Evolutionary conservation across 2,113 vertebrate genomes (phyloP).

Genomic region (Apaloderma vittatum): DNA sequence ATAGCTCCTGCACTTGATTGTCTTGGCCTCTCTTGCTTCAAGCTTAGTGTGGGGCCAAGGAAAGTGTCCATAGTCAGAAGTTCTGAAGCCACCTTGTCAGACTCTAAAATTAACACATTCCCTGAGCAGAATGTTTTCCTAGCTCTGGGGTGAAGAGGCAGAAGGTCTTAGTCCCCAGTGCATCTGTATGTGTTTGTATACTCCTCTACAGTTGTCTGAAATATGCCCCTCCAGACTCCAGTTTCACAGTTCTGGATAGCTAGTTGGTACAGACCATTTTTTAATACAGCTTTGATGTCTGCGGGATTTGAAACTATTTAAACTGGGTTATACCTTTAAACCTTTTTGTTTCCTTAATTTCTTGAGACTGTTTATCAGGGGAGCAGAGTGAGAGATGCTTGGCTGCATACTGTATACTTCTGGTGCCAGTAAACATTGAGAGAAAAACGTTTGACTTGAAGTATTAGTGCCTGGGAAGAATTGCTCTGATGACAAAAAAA

Average conservation of each 20-base stretch:
- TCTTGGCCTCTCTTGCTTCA: neutral
- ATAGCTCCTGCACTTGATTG: neutral
- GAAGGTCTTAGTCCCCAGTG: neutral
- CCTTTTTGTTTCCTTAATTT: neutral
- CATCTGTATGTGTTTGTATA: neutral
- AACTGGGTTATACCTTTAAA: neutral
- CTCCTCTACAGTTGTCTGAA: neutral
- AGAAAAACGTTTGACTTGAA: neutral
- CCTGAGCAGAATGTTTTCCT: neutral
- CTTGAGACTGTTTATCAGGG: neutral
- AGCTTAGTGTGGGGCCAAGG: neutral
- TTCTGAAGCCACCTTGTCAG: neutral
- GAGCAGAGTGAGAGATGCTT: neutral
- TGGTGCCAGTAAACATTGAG: neutral
- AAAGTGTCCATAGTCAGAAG: neutral
- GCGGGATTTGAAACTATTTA: neutral
- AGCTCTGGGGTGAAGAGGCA: neutral
- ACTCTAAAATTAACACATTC: neutral
- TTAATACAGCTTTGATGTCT: neutral
- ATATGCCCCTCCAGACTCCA: too few species aligned
- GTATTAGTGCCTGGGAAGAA: neutral
- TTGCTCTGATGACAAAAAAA: neutral
- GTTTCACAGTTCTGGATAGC: neutral
- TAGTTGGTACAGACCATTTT: neutral
- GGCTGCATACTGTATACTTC: neutral